Evolutionary conservation across 2,888 invertebrate genomes (phyloP), one percentile per base, ranked within the genome.

Genomic region (Metacarcinus magister): DNA sequence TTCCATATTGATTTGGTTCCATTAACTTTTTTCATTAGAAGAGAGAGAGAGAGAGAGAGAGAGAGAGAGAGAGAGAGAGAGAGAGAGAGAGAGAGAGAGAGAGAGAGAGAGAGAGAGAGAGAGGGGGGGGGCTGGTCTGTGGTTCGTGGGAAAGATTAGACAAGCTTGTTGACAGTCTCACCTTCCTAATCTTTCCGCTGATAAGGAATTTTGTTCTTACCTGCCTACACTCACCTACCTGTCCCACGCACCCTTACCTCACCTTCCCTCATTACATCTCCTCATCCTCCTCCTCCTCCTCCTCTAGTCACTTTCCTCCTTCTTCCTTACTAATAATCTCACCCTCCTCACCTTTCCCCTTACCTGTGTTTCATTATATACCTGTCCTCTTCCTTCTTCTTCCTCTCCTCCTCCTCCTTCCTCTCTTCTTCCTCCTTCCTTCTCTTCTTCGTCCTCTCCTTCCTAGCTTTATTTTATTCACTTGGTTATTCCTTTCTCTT

Each of bases 31-130:
- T 13, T 82, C 32, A 82, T 82, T 82, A 7, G 82, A 32, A 82
- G 32, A 10, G 82, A 82, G 28, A 67, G 67, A 67, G 67, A 67
- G 82, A 82, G 82, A 82, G 82, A 82, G 82, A 82, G 82, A 82
- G 82, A 82, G 82, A 82, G 82, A 82, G 82, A 82, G 82, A 82
- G 82, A 82, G 82, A 82, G 32, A 32, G 82, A 82, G 82, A 82
- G 82, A 82, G 82, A 82, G 82, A 82, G 32, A 32, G 82, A 82
- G 82, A 32, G 82, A 82, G 82, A 82, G 32, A 82, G 82, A 32
- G 82, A 32, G 32, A 82, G 82, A 28, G 82, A 82, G 32, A 32
- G 32, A 82, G 82, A 82, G 82, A 75, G 28, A 75, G 28, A 75
- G 75, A 75, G 75, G 75, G 13, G 82, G 19, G 28, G 19, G 82